These are phyloP conservation scores for Geotrupes spiniger DNA, from an alignment of 2,888 invertebrate genomes.

Conservation along the genomic window DNA sequence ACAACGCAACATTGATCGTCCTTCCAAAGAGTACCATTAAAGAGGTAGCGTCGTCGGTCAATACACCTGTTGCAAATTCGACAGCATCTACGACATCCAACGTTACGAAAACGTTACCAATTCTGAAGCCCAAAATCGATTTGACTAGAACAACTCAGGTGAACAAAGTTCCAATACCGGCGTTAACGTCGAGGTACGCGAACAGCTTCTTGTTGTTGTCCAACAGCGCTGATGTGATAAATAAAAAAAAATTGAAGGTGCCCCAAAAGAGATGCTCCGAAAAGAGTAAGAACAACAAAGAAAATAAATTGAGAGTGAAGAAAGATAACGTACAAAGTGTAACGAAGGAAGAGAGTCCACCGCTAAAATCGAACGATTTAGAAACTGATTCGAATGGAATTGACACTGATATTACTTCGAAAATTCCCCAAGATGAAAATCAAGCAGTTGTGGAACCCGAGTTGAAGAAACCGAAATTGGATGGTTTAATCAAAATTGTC, in stretches of 20 bases:
- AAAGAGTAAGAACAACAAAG: slow-evolving; percentile 13
- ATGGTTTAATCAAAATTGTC: background rate
- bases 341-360: too few species aligned
- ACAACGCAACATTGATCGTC: slow-evolving; percentile 26
- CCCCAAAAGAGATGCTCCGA: slow-evolving; percentile 15
- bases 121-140: slow-evolving; percentile 26
- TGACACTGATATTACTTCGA: too few species aligned
- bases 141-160: slow-evolving; percentile 46
- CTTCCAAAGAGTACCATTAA: slow-evolving; percentile 22
- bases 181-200: slow-evolving; percentile 42
- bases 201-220: slow-evolving; percentile 2
- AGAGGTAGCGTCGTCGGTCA: slow-evolving; percentile 21
- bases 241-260: slow-evolving; percentile 18
- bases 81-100: slow-evolving; percentile 11
- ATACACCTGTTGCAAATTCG: slow-evolving; percentile 8
- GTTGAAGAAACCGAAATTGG: slow-evolving; percentile 14
- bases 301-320: background rate
- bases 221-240: background rate
- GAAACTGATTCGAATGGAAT: too few species aligned
- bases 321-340: too few species aligned
- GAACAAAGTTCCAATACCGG: slow-evolving; percentile 50
- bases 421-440: slow-evolving; percentile 2
- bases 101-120: slow-evolving; percentile 8
- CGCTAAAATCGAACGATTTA: too few species aligned
- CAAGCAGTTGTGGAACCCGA: slow-evolving; percentile 8